Base-by-base conservation (phyloP, 2,113 vertebrate genomes). In the Podocnemis expansa region DNA sequence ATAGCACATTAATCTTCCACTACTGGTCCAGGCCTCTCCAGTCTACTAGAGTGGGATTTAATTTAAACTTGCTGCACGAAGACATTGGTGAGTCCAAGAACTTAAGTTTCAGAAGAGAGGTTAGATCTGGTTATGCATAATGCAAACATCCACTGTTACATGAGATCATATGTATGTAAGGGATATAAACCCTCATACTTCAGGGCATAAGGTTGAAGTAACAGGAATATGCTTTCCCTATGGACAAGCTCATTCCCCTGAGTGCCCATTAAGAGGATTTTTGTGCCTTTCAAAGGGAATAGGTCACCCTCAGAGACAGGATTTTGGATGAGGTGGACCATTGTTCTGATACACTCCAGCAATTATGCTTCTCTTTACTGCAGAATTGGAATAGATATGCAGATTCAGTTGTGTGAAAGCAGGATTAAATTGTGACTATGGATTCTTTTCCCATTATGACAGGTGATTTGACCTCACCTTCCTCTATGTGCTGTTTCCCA, bases 131-230 rank as follows among this genome's bases (percentile, higher is more conserved):
- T 9, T 2, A 19, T 78, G 21, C 22, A 25, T 4, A 4, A 29
- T 5, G 38, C 4, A 0, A 3, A 14, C 0, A 6, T 34, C 54
- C 54, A 2, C 5, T 0, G 0, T 5, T 1, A 1, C 29, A 1
- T 8, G 0, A 7, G 47, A 43, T 55, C 24, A 45, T 52, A 43
- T 9, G 3, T 13, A 27, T 1, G 0, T 0, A 3, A 0, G 34
- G 51, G 84, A n/a, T 21, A 29, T 0, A 25, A 2, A 41, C 21
- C 34, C 38, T 8, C 79, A 43, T 14, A 25, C 63, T 76, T 3
- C 49, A 83, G 58, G 45, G 34, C 5, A 25, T 0, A 0, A 41
- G 3, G 38, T n/a, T 19, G 25, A 10, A 19, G 25, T 19, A 6
- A 10, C 8, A 55, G 38, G 52, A 56, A 55, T 38, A 58, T 14